Evolutionary conservation across 2,797 vertebrate genomes (phyloP).

Genomic region (Pangasius macronema): DNA sequence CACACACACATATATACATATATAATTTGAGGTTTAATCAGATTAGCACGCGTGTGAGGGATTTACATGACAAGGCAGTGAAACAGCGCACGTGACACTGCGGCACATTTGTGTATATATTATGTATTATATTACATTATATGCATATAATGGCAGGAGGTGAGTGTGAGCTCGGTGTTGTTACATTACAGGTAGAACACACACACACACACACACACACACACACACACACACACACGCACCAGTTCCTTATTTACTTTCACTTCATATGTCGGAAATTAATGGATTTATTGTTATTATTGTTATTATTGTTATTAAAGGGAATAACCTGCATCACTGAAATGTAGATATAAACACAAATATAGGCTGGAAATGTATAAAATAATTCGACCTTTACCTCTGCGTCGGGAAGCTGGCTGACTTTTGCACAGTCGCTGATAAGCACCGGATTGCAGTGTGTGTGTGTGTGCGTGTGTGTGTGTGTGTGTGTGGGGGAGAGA

Average conservation of each 20-base stretch:
- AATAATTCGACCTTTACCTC: not conserved
- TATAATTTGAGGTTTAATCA: not conserved
- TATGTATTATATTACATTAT: not conserved
- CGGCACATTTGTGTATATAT: not conserved
- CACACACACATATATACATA: too few species aligned
- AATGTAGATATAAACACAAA: not conserved
- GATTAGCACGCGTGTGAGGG: not conserved
- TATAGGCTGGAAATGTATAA: not conserved
- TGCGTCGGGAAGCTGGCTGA: not conserved
- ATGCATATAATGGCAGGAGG: not conserved
- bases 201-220: not conserved
- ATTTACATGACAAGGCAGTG: not conserved
- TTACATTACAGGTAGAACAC: not conserved
- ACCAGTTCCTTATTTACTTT: not conserved
- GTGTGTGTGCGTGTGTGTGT: not conserved
- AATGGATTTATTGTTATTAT: not conserved
- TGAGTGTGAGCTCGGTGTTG: not conserved
- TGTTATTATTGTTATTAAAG: not conserved
- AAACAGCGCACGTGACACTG: not conserved
- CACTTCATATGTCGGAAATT: not conserved
- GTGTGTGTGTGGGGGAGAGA: not conserved
- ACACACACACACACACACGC: not conserved
- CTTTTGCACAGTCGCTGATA: constrained; percentile 17
- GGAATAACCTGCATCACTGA: not conserved
- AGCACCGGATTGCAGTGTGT: not conserved